Evolutionary conservation across 2,888 invertebrate genomes (phyloP).

Genomic region (Nemotelus pantherinus): DNA sequence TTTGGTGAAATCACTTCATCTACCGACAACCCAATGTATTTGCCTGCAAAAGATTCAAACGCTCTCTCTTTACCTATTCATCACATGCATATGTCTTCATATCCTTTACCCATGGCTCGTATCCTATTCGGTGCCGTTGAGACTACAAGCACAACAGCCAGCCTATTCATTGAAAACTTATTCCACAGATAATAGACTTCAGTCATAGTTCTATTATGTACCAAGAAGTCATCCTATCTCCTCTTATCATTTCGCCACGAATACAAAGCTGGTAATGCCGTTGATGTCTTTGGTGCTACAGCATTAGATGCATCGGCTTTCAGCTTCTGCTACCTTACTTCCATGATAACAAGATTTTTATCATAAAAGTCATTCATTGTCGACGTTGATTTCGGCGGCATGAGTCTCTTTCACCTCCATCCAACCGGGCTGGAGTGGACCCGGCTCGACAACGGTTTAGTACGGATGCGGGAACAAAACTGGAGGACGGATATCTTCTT

Average conservation of each 20-base stretch:
- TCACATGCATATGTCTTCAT: no score
- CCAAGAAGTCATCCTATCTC: not conserved
- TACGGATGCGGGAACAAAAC: not conserved
- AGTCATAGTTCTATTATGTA: not conserved
- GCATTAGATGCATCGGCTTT: not conserved
- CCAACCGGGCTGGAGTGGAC: not conserved
- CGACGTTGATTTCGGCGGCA: constrained; percentile 3
- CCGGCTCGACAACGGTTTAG: no score
- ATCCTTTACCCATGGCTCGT: no score
- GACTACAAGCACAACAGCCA: no score
- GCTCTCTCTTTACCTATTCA: no score
- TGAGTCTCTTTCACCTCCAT: not conserved
- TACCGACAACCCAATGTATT: no score
- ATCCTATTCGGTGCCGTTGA: no score
- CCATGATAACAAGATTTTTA: constrained; percentile 28
- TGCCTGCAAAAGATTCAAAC: no score
- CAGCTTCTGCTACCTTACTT: not conserved
- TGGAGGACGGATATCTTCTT: not conserved
- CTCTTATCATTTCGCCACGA: not conserved
- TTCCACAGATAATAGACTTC: not conserved
- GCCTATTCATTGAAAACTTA: not conserved
- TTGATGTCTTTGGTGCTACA: not conserved
- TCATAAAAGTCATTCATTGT: constrained; percentile 21
- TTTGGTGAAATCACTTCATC: no score
- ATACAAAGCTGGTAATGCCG: not conserved